A percentile compares a stretch with the other conserved stretches of the same genome.
Conservation (phyloP, 2,797 vertebrate genomes). For the Aulostomus chinensis region DNA sequence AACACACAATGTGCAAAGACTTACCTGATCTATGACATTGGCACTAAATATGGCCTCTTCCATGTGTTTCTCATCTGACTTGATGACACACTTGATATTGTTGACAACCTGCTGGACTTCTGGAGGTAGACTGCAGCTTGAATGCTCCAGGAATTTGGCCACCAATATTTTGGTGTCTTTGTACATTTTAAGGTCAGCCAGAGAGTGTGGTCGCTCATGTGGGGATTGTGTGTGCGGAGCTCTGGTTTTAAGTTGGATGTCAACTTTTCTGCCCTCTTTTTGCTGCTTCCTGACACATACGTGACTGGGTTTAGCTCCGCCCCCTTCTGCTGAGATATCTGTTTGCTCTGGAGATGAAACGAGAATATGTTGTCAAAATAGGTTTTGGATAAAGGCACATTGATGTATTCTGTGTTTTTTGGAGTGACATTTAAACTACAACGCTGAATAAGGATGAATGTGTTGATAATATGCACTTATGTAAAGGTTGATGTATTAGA, state of each 20-base stretch:
- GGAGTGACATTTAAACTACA: slow-evolving; percentile 1
- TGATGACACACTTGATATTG: slow-evolving; percentile 88
- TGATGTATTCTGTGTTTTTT: too few relatives aligned
- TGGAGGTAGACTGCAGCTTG: slow-evolving; percentile 88
- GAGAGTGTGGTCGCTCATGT: slow-evolving; percentile 84
- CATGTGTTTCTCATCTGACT: slow-evolving; percentile 91
- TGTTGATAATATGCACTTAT: too few relatives aligned
- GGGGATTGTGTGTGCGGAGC: slow-evolving; percentile 69
- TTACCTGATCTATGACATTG: slow-evolving; percentile 91
- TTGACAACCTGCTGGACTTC: slow-evolving; percentile 93
- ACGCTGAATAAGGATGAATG: neutral
- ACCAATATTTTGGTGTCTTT: slow-evolving; percentile 94
- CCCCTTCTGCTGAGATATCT: slow-evolving; percentile 56
- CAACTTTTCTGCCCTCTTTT: slow-evolving; percentile 76
- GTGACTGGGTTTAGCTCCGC: slow-evolving; percentile 66
- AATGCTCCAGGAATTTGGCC: slow-evolving; percentile 95
- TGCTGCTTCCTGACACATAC: slow-evolving; percentile 75
- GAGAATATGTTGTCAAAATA: neutral
- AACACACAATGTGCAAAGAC: too few relatives aligned
- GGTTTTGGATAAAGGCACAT: neutral
- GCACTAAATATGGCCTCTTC: slow-evolving; percentile 94
- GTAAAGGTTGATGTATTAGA: neutral
- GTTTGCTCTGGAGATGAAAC: slow-evolving; percentile 55
- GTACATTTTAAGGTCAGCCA: slow-evolving; percentile 92
- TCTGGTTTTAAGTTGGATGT: slow-evolving; percentile 79